Evolutionary conservation across 2,797 vertebrate genomes (phyloP).

Genomic region (Lates japonicus): DNA sequence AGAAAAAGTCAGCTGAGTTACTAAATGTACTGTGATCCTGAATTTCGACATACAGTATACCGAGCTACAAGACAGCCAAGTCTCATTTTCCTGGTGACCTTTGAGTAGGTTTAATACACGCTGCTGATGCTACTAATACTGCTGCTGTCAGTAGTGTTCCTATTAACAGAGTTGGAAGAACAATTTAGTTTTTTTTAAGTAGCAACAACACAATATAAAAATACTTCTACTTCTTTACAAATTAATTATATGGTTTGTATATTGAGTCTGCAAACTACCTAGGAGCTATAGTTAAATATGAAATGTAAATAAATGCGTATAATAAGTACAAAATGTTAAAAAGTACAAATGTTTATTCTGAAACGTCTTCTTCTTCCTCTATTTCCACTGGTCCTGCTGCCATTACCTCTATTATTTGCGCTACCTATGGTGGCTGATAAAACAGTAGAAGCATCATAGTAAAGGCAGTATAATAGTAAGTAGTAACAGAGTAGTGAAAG

Average conservation of each 20-base stretch:
- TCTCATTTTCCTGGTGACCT: background rate
- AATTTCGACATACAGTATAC: background rate
- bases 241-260: background rate
- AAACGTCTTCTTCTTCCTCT: background rate
- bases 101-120: background rate
- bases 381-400: background rate
- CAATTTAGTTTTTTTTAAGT: background rate
- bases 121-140: background rate
- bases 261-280: background rate
- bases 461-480: background rate
- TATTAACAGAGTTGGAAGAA: background rate
- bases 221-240: background rate
- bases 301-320: background rate
- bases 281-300: background rate
- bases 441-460: background rate
- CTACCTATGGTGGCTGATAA: background rate
- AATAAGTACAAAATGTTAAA: background rate
- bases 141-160: background rate
- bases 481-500: background rate
- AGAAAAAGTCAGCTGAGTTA: background rate
- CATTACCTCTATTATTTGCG: background rate
- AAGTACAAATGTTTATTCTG: background rate
- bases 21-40: background rate
- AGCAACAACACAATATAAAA: too few species aligned
- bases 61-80: background rate